These are phyloP conservation scores for Ranitomeya variabilis DNA, from an alignment of 2,113 vertebrate species.

Conservation along the genomic window DNA sequence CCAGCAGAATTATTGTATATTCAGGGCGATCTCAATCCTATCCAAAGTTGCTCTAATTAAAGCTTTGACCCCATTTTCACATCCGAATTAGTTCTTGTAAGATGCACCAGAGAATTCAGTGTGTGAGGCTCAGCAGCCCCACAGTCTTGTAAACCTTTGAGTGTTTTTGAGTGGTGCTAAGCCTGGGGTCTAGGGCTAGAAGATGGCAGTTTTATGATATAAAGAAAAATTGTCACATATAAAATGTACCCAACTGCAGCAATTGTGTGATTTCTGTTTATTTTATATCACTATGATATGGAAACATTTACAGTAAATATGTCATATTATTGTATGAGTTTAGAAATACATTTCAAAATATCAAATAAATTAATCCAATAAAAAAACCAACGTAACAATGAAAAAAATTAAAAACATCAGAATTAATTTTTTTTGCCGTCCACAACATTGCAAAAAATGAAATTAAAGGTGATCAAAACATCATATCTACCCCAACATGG, in stretches of 20 bases:
- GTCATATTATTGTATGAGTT: not conserved
- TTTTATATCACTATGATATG: not conserved
- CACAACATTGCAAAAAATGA: no score
- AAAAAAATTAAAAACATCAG: no score
- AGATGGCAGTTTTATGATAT: not conserved
- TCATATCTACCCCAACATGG: no score
- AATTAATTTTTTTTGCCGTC: no score
- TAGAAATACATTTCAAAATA: not conserved
- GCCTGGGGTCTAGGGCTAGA: not conserved
- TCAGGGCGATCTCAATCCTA: not conserved
- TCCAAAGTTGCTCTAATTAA: not conserved
- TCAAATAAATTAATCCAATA: no score
- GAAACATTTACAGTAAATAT: not conserved
- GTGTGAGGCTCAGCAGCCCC: not conserved
- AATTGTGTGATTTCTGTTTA: not conserved
- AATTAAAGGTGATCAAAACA: no score
- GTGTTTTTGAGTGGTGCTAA: not conserved
- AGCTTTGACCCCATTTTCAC: not conserved
- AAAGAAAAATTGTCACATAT: not conserved
- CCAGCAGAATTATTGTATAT: not conserved
- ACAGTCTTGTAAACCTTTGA: not conserved
- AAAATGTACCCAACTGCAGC: not conserved
- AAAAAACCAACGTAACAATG: no score
- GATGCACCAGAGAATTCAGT: not conserved
- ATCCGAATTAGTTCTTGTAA: not conserved